Conservation (phyloP, 2,797 vertebrate species). For the Micrastur ruficollis region DNA sequence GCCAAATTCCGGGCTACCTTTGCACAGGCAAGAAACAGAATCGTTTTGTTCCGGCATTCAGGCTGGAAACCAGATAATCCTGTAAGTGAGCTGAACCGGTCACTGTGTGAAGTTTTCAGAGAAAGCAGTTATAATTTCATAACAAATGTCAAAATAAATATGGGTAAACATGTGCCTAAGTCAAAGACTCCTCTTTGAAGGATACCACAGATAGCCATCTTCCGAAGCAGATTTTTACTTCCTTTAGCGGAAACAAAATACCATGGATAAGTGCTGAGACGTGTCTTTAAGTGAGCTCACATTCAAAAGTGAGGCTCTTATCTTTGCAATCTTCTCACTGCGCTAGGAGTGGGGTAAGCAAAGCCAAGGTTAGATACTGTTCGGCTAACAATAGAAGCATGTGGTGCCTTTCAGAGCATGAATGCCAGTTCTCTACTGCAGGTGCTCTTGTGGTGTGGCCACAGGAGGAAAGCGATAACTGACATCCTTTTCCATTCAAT, state of each 20-base stretch:
- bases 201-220: neutral
- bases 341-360: neutral
- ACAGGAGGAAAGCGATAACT: slow-evolving; percentile 66
- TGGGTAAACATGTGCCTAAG: neutral
- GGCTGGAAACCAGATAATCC: neutral
- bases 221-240: neutral
- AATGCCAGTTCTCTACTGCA: slow-evolving; percentile 65
- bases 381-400: slow-evolving; percentile 61
- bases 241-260: neutral
- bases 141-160: neutral
- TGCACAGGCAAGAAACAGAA: neutral
- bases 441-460: slow-evolving; percentile 75
- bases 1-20: neutral
- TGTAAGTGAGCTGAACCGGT: neutral
- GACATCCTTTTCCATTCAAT: slow-evolving; percentile 73
- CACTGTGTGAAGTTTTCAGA: neutral
- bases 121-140: neutral
- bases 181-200: neutral
- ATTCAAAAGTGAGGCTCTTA: slow-evolving; percentile 36
- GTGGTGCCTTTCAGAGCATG: slow-evolving; percentile 59
- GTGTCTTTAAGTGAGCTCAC: neutral
- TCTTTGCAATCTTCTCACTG: slow-evolving; percentile 34
- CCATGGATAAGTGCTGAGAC: neutral
- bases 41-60: neutral
- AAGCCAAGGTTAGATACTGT: slow-evolving; percentile 53